Conservation (phyloP, 2,113 vertebrate species). For the Coracopsis vasa region DNA sequence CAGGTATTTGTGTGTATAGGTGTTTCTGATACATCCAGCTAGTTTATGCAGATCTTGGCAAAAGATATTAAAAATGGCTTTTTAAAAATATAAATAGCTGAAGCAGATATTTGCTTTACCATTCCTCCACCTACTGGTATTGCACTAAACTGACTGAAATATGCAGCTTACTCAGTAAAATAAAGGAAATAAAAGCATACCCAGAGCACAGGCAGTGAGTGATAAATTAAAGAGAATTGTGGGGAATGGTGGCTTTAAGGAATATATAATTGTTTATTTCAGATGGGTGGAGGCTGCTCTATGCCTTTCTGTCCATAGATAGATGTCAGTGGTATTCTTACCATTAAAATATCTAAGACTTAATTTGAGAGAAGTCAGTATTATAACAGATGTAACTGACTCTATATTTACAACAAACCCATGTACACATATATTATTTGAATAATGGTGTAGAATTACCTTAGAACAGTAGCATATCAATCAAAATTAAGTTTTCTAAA, state of each 20-base stretch:
- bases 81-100: constrained; percentile 19
- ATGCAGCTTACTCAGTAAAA: not conserved
- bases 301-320: not conserved
- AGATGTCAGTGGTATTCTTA: not conserved
- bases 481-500: not conserved
- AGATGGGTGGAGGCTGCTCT: not conserved
- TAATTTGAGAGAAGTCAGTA: not conserved
- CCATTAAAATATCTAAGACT: not conserved
- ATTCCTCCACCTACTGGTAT: constrained; percentile 81
- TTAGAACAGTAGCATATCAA: not conserved
- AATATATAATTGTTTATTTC: not conserved
- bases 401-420: not conserved
- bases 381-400: not conserved
- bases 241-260: not conserved
- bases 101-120: constrained; percentile 73
- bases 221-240: not conserved
- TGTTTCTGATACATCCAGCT: not conserved
- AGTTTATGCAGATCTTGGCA: constrained; percentile 47
- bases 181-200: not conserved
- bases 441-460: not conserved
- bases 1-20: not conserved
- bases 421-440: not conserved
- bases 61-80: constrained; percentile 44
- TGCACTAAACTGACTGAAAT: constrained; percentile 46
- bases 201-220: not conserved